Evolutionary conservation across 2,113 vertebrate species (phyloP).

Genomic region (Platichthys flesus): DNA sequence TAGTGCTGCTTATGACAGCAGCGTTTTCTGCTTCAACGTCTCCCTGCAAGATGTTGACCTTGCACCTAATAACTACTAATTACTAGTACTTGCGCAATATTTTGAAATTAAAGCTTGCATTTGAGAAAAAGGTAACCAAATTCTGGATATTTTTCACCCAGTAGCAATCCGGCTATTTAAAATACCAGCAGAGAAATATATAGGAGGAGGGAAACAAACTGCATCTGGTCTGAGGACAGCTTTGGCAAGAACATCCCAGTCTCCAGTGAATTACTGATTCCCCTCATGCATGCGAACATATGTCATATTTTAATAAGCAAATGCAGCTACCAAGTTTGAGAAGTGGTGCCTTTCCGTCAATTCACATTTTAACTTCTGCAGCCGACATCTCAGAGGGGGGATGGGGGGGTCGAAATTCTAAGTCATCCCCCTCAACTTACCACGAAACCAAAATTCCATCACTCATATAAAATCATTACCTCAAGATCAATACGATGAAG

Average conservation of each 20-base stretch:
- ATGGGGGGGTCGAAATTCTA: slow-evolving; percentile 10
- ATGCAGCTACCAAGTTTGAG: slow-evolving; percentile 13
- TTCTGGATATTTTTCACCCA: background rate
- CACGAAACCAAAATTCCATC: slow-evolving; percentile 29
- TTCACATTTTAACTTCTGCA: slow-evolving; percentile 13
- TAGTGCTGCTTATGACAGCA: background rate
- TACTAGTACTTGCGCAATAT: no score
- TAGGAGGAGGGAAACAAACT: background rate
- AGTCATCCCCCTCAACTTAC: slow-evolving; percentile 27
- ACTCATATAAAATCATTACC: slow-evolving; percentile 52
- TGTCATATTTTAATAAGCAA: slow-evolving; percentile 32
- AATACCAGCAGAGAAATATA: background rate
- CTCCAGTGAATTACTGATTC: background rate
- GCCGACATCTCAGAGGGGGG: no score
- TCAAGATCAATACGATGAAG: slow-evolving; percentile 44
- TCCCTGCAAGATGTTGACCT: slow-evolving; percentile 23
- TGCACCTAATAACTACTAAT: background rate
- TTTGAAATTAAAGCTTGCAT: no score
- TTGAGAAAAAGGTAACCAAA: background rate
- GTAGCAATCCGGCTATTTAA: background rate
- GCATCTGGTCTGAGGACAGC: background rate
- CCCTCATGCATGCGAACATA: slow-evolving; percentile 9
- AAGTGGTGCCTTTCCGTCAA: background rate
- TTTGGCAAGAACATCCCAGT: background rate
- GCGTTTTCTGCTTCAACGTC: slow-evolving; percentile 5